Base-by-base conservation (phyloP, 2,113 vertebrate genomes). In the Formicarius rufipectus region DNA sequence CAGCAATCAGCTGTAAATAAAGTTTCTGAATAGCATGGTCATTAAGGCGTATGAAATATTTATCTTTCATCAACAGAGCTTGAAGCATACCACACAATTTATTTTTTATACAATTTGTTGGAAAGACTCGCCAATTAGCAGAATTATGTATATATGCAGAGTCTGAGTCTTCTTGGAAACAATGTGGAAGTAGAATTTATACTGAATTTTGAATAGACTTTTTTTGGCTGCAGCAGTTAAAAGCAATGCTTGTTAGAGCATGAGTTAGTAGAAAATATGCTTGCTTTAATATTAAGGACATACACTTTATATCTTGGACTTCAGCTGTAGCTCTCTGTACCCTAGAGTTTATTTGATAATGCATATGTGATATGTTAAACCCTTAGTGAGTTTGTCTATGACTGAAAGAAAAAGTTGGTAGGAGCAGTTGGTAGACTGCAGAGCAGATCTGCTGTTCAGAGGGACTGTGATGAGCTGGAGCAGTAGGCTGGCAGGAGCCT, bases 381-480 rank as follows among this genome's bases (percentile, higher is more conserved):
- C 12, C 24, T 56, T 60, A 53, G 27, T 68, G 30, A 59, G 44
- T 62, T 88, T 39, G 21, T 40, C 55, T 63, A 27, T 78, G 74
- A 49, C n/a, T 81, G 31, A 47, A 73, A 50, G 44, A 77, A 68
- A 20, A 47, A 25, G 14, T 33, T 64, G 27, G 7, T 40, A 64
- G 40, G 28, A 67, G 39, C 1, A 1, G 14, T 10, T 56, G n/a
- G 9, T 33, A 52, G 25, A 17, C 30, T 20, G 49, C 37, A 27
- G 30, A 23, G 13, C 39, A 68, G 44, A 59, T 64, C 39, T 87
- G 0, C 39, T 87, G 0, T 77, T 68, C 1, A 4, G 39, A 40
- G 31, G 49, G 23, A 28, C 17, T 0, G 0, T 16, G 58, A 23
- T 2, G 7, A 39, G 22, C 60, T 78, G 60, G 24, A 74, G 31